A percentile compares a stretch with the other conserved stretches of the same genome.
Conservation (phyloP, 2,113 vertebrate genomes). For the Psophia crepitans region DNA sequence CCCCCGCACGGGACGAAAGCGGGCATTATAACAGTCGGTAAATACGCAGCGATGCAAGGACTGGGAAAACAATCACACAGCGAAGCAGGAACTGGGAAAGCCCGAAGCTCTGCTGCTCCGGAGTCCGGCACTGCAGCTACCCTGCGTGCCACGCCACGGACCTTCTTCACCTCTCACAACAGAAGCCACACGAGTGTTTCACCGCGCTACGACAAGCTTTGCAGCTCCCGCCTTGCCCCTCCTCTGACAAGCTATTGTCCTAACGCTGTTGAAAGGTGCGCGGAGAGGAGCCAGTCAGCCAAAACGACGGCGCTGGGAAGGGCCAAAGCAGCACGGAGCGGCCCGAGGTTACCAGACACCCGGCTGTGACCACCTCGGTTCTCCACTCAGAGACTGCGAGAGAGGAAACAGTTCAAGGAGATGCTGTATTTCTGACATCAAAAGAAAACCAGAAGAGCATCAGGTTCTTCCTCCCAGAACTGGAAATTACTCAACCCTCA, state of each 20-base stretch:
- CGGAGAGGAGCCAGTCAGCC: background rate
- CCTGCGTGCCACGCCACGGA: background rate
- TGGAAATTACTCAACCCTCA: too few relatives aligned
- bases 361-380: fast-evolving
- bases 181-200: background rate
- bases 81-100: background rate
- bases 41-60: background rate
- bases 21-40: background rate
- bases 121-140: background rate
- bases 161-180: background rate
- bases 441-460: background rate
- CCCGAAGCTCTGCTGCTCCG: background rate
- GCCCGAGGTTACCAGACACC: fast-evolving
- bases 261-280: background rate
- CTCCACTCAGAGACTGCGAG: background rate
- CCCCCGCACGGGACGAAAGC: background rate
- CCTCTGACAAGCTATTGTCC: background rate
- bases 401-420: background rate
- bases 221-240: background rate
- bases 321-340: background rate
- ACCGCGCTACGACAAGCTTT: background rate
- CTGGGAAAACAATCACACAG: background rate
- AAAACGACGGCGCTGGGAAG: fast-evolving
- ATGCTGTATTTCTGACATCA: fast-evolving
- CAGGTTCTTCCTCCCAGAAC: background rate